Conservation (phyloP, 2,113 vertebrate species). For the Agelaius tricolor region DNA sequence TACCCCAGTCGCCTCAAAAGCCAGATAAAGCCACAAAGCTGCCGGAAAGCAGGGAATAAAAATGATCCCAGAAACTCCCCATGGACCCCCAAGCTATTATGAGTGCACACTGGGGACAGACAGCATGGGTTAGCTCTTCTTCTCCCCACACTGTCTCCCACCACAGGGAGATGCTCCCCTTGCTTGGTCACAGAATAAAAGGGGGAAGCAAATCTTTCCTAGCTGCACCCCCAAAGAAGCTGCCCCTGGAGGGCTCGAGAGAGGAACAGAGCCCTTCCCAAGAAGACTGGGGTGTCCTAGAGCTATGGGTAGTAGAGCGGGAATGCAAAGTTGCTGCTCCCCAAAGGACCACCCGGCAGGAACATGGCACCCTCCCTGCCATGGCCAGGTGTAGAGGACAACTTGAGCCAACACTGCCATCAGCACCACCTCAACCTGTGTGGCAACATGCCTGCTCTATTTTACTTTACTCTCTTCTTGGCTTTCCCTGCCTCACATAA, state of each 20-base stretch:
- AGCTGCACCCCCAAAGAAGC: background rate
- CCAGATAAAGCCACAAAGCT: slow-evolving; percentile 38
- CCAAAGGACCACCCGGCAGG: background rate
- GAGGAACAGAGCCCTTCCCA: background rate
- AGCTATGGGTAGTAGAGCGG: background rate
- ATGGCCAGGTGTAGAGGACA: background rate
- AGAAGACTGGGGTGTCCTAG: background rate
- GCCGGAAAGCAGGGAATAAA: slow-evolving; percentile 9
- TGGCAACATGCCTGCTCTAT: background rate
- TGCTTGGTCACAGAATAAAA: rapidly evolving
- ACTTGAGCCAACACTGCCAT: rapidly evolving
- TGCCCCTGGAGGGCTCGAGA: rapidly evolving
- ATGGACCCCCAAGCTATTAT: background rate
- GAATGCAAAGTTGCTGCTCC: background rate
- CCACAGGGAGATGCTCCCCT: background rate
- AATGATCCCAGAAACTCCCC: background rate
- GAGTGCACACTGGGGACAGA: background rate
- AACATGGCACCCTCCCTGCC: background rate
- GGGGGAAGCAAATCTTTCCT: background rate
- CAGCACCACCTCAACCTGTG: background rate
- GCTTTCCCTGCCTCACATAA: background rate
- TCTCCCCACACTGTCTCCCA: background rate
- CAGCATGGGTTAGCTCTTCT: background rate
- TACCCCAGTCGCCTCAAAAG: background rate
- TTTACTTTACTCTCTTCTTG: background rate